Conservation (phyloP, 2,113 vertebrate species). For the Marmota flaviventris region DNA sequence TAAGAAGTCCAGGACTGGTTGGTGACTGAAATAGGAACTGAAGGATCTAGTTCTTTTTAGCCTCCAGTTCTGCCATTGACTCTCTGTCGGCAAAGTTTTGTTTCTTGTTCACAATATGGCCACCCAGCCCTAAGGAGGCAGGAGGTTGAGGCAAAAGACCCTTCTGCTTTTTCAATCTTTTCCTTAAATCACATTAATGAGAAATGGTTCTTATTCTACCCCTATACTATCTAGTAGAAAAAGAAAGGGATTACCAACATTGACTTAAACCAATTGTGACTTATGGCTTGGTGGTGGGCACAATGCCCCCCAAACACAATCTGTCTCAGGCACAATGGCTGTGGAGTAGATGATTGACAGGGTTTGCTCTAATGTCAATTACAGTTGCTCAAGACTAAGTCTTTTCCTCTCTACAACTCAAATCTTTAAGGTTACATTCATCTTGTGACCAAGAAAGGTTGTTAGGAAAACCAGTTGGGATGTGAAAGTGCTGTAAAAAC, state of each 20-base stretch:
- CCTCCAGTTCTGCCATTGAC: neutral
- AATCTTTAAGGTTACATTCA: neutral
- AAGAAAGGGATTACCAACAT: neutral
- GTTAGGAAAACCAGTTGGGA: neutral
- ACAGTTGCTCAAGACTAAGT: neutral
- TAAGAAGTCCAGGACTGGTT: neutral
- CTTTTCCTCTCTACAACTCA: neutral
- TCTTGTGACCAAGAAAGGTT: neutral
- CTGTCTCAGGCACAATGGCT: neutral
- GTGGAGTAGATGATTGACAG: neutral
- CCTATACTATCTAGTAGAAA: neutral
- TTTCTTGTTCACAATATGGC: neutral
- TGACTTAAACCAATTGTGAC: neutral
- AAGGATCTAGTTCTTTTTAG: neutral
- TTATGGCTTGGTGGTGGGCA: neutral
- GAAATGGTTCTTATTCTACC: neutral
- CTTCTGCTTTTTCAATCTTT: constrained; percentile 25
- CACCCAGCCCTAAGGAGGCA: neutral
- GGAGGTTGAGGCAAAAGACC: neutral
- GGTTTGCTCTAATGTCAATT: neutral
- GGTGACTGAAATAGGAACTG: neutral
- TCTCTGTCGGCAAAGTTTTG: neutral
- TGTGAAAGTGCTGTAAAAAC: neutral
- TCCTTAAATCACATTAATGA: neutral
- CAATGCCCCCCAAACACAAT: neutral